phyloP scores from a whole-genome alignment of 1,140 invertebrate genomes.

The Cepaea nemoralis region DNA sequence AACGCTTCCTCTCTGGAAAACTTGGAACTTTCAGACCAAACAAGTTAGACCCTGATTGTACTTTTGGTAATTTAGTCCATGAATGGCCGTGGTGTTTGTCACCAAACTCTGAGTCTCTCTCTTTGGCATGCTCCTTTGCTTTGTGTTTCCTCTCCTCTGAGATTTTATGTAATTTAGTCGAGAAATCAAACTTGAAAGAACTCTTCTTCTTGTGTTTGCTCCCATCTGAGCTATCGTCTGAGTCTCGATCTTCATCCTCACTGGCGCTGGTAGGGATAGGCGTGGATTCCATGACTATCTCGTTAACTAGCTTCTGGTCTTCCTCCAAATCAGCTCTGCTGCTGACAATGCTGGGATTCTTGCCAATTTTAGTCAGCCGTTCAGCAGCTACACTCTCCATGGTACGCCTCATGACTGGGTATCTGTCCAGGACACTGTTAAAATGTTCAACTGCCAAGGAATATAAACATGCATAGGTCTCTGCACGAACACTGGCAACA shows the following conservation, averaged over 20 bases:
- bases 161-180: slow-evolving; percentile 63
- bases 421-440: slow-evolving; percentile 95
- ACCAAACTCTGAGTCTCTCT: slow-evolving; percentile 48
- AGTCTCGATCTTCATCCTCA: slow-evolving; percentile 67
- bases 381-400: slow-evolving; percentile 99
- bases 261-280: slow-evolving; percentile 68
- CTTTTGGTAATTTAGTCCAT: slow-evolving; percentile 59
- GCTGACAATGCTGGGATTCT: slow-evolving; percentile 95
- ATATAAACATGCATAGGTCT: slow-evolving; percentile 99
- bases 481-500: slow-evolving; percentile 94
- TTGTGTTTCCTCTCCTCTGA: slow-evolving; percentile 65
- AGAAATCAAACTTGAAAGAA: slow-evolving; percentile 68
- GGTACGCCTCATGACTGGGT: slow-evolving; percentile 96
- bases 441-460: slow-evolving; percentile 98
- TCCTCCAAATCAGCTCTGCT: slow-evolving; percentile 80
- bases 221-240: slow-evolving; percentile 66
- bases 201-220: slow-evolving; percentile 63
- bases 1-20: slow-evolving; percentile 61
- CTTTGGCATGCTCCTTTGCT: slow-evolving; percentile 57
- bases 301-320: slow-evolving; percentile 69
- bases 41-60: slow-evolving; percentile 65
- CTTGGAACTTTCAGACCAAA: slow-evolving; percentile 62
- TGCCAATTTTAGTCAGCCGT: slow-evolving; percentile 97
- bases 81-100: slow-evolving; percentile 51
- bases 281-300: slow-evolving; percentile 69